Evolutionary conservation across 2,113 vertebrate genomes (phyloP), one percentile per base, ranked within the genome.

Genomic region (Cygnus buccinator): DNA sequence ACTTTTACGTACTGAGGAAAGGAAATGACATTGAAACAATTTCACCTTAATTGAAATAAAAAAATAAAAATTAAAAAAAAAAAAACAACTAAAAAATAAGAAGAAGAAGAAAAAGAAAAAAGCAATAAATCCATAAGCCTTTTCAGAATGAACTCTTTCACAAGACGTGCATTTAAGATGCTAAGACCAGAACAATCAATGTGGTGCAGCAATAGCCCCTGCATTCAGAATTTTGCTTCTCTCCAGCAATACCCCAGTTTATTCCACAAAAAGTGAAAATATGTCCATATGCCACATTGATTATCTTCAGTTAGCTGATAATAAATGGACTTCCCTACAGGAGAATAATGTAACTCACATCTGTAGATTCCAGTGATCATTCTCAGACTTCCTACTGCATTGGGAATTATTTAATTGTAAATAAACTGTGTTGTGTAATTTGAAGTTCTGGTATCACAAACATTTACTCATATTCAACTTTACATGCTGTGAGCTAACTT

Each of bases 191-290:
- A 29, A 54, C 0, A 1, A 33, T 21, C 48, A 35, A 10, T n/a
- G 9, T 0, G 0, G 31, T 0, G 0, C 4, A 1, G 17, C 43
- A 48, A 48, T 35, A 29, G 33, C 35, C 1, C 0, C 52, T 6
- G 21, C 28, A 14, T 72, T 44, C 48, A 21, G 46, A 59, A 54
- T 50, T 73, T 39, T 28, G 4, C 31, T 39, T 33, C 44, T 58
- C 4, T 61, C 20, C 31, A 43, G 19, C 3, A n/a, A 2, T 17
- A 19, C 14, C 65, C 14, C 29, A 15, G 39, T 55, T 55, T 41
- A 25, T 55, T 46, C 61, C 67, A 43, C 15, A 41, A 18, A 43
- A 52, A 17, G 39, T 23, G 57, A 62, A 37, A 57, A 20, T 9
- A 19, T 0, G 11, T 31, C 50, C 55, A 10, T 9, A 10, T 10